Evolutionary conservation across 2,888 invertebrate genomes (phyloP).

Genomic region (Piscicola geometra): DNA sequence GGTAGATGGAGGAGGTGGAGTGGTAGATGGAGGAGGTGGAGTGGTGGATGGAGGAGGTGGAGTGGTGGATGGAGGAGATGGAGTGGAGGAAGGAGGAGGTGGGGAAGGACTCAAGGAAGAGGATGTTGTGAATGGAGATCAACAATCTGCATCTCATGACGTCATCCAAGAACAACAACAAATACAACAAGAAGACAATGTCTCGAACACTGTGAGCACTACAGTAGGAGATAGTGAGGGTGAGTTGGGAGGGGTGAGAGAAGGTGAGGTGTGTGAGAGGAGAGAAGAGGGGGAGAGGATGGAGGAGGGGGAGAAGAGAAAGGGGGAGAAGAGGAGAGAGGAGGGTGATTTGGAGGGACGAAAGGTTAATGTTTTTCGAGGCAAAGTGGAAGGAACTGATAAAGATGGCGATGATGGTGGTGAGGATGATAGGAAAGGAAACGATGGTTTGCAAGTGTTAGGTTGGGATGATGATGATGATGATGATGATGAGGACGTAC

Average conservation of each 20-base stretch:
- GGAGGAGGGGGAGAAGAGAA: no score
- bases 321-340: no score
- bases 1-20: not conserved
- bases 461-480: not conserved
- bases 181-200: not conserved
- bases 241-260: no score
- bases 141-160: no score
- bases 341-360: no score
- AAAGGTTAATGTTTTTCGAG: no score
- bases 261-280: no score
- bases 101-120: not conserved
- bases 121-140: not conserved
- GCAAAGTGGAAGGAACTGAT: not conserved
- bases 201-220: not conserved
- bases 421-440: not conserved
- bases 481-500: conserved; percentile 6
- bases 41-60: not conserved
- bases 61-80: not conserved
- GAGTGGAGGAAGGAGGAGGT: not conserved
- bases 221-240: no score
- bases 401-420: not conserved
- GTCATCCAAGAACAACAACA: not conserved
- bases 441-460: not conserved
- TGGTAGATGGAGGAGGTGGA: not conserved
- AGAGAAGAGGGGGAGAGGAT: no score